Percentiles rank a stretch among this genome's conserved stretches.
phyloP scores from a whole-genome alignment of 2,113 vertebrate species.

The Pseudopipra pipra region DNA sequence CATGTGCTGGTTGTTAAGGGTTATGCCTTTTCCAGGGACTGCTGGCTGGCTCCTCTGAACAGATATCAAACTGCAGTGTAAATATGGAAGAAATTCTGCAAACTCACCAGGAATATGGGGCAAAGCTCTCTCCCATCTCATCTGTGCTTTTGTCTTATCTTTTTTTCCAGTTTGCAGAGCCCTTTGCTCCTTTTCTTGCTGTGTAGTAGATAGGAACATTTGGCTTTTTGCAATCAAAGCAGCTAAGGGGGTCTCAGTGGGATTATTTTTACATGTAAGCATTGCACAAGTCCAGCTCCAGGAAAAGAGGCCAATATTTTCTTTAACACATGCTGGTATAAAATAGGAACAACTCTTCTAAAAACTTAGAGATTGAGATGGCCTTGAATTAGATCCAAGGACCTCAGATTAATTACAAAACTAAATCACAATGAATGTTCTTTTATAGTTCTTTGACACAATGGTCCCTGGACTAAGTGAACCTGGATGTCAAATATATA shows the following conservation, averaged over 20 bases:
- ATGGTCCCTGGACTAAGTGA: slow-evolving; percentile 17
- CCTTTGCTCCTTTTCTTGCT: neutral
- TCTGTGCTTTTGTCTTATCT: slow-evolving; percentile 2
- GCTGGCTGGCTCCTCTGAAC: neutral
- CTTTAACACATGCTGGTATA: slow-evolving; percentile 60
- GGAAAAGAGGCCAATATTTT: slow-evolving; percentile 49
- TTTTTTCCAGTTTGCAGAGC: slow-evolving; percentile 30
- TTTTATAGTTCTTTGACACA: slow-evolving; percentile 29
- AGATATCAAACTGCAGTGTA: neutral
- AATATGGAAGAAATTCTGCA: slow-evolving; percentile 4
- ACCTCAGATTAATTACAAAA: slow-evolving; percentile 34
- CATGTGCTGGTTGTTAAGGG: neutral
- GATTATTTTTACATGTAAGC: slow-evolving; percentile 52
- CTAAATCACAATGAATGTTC: slow-evolving; percentile 26
- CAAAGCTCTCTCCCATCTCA: slow-evolving; percentile 1
- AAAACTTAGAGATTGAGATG: slow-evolving; percentile 12
- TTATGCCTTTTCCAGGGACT: neutral
- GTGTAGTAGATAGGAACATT: neutral
- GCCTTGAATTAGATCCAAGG: slow-evolving; percentile 42
- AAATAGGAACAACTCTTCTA: slow-evolving; percentile 32
- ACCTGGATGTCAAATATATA: slow-evolving; percentile 15
- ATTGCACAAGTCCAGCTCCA: slow-evolving; percentile 31
- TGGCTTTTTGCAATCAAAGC: slow-evolving; percentile 50
- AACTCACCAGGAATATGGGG: slow-evolving; percentile 10
- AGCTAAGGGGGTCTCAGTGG: slow-evolving; percentile 21